Conservation (phyloP, 2,888 invertebrate species). For the Morpho helenor region DNA sequence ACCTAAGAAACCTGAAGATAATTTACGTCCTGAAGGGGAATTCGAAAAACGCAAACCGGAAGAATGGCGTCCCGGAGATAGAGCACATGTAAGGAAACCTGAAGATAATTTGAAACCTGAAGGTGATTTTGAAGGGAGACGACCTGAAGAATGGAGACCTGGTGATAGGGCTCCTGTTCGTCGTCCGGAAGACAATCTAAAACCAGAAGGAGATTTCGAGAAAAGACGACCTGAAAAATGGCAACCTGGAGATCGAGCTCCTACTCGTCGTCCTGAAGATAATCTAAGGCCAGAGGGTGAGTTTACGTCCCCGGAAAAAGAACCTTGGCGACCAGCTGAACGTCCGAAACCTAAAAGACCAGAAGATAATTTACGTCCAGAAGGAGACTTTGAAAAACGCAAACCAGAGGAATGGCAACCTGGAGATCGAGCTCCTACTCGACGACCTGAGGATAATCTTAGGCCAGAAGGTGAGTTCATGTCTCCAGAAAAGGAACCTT, state of each 20-base stretch:
- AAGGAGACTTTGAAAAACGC: slow-evolving; percentile 46
- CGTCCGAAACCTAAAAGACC: slow-evolving; percentile 48
- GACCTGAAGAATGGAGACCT: slow-evolving; percentile 57
- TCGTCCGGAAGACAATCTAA: slow-evolving; percentile 61
- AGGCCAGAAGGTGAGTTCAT: slow-evolving; percentile 69
- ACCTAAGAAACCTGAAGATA: slow-evolving; percentile 73
- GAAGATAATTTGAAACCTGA: slow-evolving; percentile 77
- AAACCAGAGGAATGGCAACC: slow-evolving; percentile 53
- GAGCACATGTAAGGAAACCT: slow-evolving; percentile 55
- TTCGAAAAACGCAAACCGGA: slow-evolving; percentile 66
- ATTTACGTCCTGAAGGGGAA: slow-evolving; percentile 78
- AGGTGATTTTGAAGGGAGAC: slow-evolving; percentile 60
- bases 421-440: slow-evolving; percentile 50
- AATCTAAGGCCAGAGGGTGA: slow-evolving; percentile 74
- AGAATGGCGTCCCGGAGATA: slow-evolving; percentile 72
- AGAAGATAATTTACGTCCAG: slow-evolving; percentile 56
- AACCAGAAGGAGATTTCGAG: slow-evolving; percentile 38
- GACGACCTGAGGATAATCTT: slow-evolving; percentile 73
- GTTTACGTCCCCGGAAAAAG: slow-evolving; percentile 75
- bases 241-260: slow-evolving; percentile 55
- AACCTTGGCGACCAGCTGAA: slow-evolving; percentile 66
- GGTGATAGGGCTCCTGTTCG: slow-evolving; percentile 63
- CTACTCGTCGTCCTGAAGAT: slow-evolving; percentile 62
- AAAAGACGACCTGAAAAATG: slow-evolving; percentile 54
- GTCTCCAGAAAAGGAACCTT: slow-evolving; percentile 78